Conservation (phyloP, 2,888 invertebrate genomes). For the Perizoma flavofasciatum region DNA sequence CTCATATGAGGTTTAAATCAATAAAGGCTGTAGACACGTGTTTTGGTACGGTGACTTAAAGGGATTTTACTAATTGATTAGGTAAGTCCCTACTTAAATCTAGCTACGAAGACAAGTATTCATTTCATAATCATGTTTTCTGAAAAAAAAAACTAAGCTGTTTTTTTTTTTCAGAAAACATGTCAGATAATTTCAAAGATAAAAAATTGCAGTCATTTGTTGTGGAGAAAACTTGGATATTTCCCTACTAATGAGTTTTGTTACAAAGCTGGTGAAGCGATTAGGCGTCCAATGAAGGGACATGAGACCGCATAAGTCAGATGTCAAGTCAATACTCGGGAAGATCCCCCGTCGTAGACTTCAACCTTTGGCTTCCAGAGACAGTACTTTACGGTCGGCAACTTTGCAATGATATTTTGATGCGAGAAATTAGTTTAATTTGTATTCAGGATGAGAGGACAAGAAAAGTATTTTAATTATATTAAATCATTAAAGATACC, state of each 20-base stretch:
- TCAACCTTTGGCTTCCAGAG: conserved; percentile 30
- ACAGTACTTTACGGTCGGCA: conserved; percentile 2
- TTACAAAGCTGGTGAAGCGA: conserved; percentile 28
- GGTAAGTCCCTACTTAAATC: too few species aligned
- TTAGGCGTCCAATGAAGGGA: conserved; percentile 34
- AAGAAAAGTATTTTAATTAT: too few species aligned
- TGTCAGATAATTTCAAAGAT: too few species aligned
- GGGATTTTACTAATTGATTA: conserved; percentile 19
- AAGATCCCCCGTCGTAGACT: conserved; percentile 16
- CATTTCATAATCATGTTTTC: too few species aligned
- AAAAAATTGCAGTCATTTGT: too few species aligned
- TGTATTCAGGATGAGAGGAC: too few species aligned
- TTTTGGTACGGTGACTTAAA: conserved; percentile 15
- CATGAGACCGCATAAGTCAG: conserved; percentile 40
- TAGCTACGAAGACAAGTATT: too few species aligned
- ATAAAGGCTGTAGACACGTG: conserved; percentile 55
- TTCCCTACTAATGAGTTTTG: conserved; percentile 28
- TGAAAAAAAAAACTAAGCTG: too few species aligned
- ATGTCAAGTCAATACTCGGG: conserved; percentile 39
- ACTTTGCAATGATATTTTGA: conserved; percentile 13
- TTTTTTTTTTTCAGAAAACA: too few species aligned
- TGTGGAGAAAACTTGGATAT: too few species aligned
- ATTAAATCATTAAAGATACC: too few species aligned
- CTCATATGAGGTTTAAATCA: conserved; percentile 77
- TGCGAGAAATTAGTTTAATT: not conserved